Evolutionary conservation across 2,888 invertebrate genomes (phyloP).

Genomic region (Drosophila kanekoi): DNA sequence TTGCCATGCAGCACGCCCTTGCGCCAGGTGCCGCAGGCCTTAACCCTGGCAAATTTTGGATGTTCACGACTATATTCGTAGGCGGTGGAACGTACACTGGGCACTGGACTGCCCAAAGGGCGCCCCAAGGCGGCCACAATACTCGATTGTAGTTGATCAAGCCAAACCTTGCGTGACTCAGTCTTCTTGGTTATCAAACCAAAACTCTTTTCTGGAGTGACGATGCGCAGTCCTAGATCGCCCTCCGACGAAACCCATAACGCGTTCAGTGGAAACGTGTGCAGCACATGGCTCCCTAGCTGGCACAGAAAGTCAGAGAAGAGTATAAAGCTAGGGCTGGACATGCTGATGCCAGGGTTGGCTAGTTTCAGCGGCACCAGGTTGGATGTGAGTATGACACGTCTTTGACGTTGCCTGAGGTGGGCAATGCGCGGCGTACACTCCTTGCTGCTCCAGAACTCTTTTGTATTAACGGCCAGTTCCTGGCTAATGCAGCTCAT

Average conservation of each 20-base stretch:
- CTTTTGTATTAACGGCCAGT: slow-evolving; percentile 82
- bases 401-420: slow-evolving; percentile 88
- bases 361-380: slow-evolving; percentile 89
- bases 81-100: slow-evolving; percentile 89
- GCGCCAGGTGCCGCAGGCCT: slow-evolving; percentile 92
- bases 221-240: slow-evolving; percentile 90
- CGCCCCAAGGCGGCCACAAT: slow-evolving; percentile 90
- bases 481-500: slow-evolving; percentile 82
- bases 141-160: slow-evolving; percentile 90
- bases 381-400: slow-evolving; percentile 92
- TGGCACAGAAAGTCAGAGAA: slow-evolving; percentile 93
- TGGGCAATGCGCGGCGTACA: slow-evolving; percentile 81
- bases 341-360: slow-evolving; percentile 88
- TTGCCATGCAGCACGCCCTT: slow-evolving; percentile 93
- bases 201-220: slow-evolving; percentile 92
- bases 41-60: slow-evolving; percentile 90
- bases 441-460: slow-evolving; percentile 84
- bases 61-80: slow-evolving; percentile 90
- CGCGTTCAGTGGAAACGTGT: slow-evolving; percentile 89
- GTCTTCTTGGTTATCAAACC: slow-evolving; percentile 88
- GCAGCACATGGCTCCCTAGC: slow-evolving; percentile 88
- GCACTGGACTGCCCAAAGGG: slow-evolving; percentile 86
- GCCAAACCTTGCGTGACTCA: slow-evolving; percentile 92
- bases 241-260: slow-evolving; percentile 92
- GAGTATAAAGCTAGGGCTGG: slow-evolving; percentile 92